phyloP scores from a whole-genome alignment of 2,888 invertebrate species.

The Epistrophe grossulariae region DNA sequence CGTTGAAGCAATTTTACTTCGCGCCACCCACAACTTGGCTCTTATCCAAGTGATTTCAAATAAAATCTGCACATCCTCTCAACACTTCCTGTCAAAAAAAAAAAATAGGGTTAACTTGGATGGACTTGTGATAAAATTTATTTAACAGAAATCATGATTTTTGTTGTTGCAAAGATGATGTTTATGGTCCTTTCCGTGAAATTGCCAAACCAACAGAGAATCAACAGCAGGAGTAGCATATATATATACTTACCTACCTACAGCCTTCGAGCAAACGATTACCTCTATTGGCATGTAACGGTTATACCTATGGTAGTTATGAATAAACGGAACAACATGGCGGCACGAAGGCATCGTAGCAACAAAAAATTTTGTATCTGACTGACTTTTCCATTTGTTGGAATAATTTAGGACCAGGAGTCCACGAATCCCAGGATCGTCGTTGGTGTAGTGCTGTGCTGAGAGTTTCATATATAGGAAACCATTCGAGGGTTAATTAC shows the following conservation, averaged over 20 bases:
- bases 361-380: slow-evolving; percentile 23
- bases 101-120: slow-evolving; percentile 3
- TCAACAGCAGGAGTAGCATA: background rate
- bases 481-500: slow-evolving; percentile 69
- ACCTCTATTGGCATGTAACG: slow-evolving; percentile 13
- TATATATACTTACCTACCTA: too few relatives aligned
- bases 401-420: slow-evolving; percentile 67
- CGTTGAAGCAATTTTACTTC: slow-evolving; percentile 49
- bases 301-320: slow-evolving; percentile 36
- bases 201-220: slow-evolving; percentile 25
- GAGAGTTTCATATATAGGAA: slow-evolving; percentile 46
- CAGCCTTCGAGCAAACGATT: background rate
- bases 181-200: slow-evolving; percentile 33
- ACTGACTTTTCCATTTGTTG: slow-evolving; percentile 54
- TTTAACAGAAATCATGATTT: slow-evolving; percentile 56
- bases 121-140: slow-evolving; percentile 56
- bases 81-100: slow-evolving; percentile 15
- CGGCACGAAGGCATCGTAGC: background rate
- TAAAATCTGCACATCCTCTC: slow-evolving; percentile 57
- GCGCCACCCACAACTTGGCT: slow-evolving; percentile 37
- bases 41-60: slow-evolving; percentile 47
- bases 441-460: slow-evolving; percentile 8
- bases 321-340: slow-evolving; percentile 40
- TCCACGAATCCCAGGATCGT: background rate
- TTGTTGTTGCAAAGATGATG: slow-evolving; percentile 22